A percentile compares a stretch with the other conserved stretches of the same genome.
These are phyloP conservation scores for Heterotilapia buettikoferi DNA, from an alignment of 2,113 vertebrate genomes.

Conservation along the genomic window DNA sequence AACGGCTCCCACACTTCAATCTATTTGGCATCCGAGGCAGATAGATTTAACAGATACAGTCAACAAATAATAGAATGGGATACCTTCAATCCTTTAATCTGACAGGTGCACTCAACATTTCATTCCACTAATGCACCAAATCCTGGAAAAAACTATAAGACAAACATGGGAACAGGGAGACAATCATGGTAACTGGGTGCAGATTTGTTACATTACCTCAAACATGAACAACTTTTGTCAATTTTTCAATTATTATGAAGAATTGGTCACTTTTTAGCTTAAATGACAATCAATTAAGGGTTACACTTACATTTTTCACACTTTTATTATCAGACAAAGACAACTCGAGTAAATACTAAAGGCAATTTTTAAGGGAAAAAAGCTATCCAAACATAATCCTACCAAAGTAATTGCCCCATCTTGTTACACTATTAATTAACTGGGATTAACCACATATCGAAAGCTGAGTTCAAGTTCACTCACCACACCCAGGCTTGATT, in stretches of 20 bases:
- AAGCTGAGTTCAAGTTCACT: background rate
- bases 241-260: background rate
- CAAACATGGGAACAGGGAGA: background rate
- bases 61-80: constrained; percentile 58
- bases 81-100: constrained; percentile 67
- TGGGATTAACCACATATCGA: background rate
- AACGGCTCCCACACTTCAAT: constrained; percentile 48
- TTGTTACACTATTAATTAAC: background rate
- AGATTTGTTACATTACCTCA: background rate
- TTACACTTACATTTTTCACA: background rate
- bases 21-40: constrained; percentile 49
- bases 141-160: background rate
- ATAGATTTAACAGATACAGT: constrained; percentile 57
- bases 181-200: background rate
- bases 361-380: background rate
- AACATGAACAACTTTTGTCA: background rate
- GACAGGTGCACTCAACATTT: constrained; percentile 67
- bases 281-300: background rate
- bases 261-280: background rate
- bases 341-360: background rate
- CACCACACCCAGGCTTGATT: background rate
- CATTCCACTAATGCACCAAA: constrained; percentile 66
- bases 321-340: background rate
- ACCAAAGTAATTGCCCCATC: background rate
- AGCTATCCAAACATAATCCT: background rate